phyloP scores from a whole-genome alignment of 1,140 invertebrate genomes.

The Euura saliciscinereae region DNA sequence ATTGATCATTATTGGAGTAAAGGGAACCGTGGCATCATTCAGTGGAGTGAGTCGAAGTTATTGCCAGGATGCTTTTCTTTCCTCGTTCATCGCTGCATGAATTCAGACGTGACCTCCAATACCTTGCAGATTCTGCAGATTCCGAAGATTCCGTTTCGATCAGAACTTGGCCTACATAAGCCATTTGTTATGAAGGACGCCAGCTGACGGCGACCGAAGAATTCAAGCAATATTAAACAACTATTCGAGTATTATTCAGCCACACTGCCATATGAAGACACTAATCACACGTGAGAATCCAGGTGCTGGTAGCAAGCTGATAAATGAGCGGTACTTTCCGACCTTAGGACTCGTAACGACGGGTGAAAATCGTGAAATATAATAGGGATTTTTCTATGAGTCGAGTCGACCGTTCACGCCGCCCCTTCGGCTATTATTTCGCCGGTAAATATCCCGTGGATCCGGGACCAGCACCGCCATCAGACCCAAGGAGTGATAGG shows the following conservation, averaged over 20 bases:
- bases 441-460: neutral
- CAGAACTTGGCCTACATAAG: slow-evolving; percentile 1
- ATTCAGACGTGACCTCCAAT: no score
- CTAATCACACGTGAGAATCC: neutral
- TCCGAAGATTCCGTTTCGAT: neutral
- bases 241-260: no score
- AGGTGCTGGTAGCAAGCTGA: neutral
- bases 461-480: no score
- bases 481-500: neutral
- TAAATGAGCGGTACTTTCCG: neutral
- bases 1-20: no score
- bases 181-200: neutral
- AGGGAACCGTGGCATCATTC: no score
- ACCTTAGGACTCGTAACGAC: no score
- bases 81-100: no score
- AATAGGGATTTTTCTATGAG: neutral
- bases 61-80: no score
- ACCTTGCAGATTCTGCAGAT: neutral
- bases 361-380: neutral
- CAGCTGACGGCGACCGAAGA: neutral
- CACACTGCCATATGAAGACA: neutral
- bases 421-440: neutral
- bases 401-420: neutral
- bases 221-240: no score
- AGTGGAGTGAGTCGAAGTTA: no score